Evolutionary conservation across 2,113 vertebrate species (phyloP).

Genomic region (Limanda limanda): DNA sequence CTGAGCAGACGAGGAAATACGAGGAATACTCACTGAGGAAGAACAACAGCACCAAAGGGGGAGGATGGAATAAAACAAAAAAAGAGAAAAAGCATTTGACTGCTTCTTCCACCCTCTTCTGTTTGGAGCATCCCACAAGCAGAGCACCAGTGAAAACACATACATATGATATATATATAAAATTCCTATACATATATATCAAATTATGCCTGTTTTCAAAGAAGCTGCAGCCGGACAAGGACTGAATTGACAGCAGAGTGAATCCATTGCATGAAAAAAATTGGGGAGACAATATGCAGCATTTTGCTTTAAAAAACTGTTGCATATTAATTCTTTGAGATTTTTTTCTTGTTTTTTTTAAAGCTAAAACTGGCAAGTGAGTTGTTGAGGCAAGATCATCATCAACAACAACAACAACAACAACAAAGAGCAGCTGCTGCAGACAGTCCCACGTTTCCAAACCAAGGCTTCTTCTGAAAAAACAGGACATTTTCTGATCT

Average conservation of each 20-base stretch:
- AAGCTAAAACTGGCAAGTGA: constrained; percentile 42
- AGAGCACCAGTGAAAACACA: constrained; percentile 86
- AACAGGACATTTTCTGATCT: constrained; percentile 72
- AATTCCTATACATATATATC: constrained; percentile 87
- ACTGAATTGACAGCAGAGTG: constrained; percentile 65
- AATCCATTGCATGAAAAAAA: constrained; percentile 48
- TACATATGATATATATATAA: constrained; percentile 89
- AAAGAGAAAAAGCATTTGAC: constrained; percentile 51
- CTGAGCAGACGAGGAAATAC: constrained; percentile 44
- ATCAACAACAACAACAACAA: constrained; percentile 34
- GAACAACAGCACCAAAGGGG: constrained; percentile 51
- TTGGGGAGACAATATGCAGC: constrained; percentile 60
- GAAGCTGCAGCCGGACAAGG: constrained; percentile 79
- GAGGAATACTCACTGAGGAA: constrained; percentile 65
- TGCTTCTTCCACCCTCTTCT: constrained; percentile 65
- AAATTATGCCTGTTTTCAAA: constrained; percentile 87
- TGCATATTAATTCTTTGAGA: constrained; percentile 63
- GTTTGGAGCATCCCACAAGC: constrained; percentile 78
- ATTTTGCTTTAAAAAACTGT: constrained; percentile 68
- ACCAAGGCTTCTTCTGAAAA: constrained; percentile 74
- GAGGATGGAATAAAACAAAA: constrained; percentile 70
- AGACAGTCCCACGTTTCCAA: constrained; percentile 59
- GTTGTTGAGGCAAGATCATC: constrained; percentile 36
- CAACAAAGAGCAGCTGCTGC: constrained; percentile 60
- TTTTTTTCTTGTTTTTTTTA: constrained; percentile 19